Conservation (phyloP, 2,113 vertebrate genomes). For the Trichechus manatus region DNA sequence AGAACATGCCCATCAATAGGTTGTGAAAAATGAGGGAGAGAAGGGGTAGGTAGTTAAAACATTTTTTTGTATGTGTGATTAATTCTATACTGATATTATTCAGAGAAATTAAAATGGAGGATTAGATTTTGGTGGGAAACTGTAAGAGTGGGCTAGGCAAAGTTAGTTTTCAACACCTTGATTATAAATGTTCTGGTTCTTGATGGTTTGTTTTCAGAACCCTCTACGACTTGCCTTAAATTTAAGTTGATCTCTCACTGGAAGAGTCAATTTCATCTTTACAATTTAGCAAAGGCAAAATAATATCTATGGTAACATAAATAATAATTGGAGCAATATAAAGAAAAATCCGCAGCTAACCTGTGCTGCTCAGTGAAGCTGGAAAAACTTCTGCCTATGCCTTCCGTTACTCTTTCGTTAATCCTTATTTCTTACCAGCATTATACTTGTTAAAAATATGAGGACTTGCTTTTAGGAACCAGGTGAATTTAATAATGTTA, state of each 20-base stretch:
- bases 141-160: neutral
- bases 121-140: constrained; percentile 20
- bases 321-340: neutral
- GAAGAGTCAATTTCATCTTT: neutral
- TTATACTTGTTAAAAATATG: neutral
- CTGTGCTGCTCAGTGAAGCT: neutral
- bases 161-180: neutral
- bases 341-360: neutral
- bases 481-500: neutral
- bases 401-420: neutral
- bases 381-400: neutral
- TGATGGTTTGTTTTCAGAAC: neutral
- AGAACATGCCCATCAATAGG: neutral
- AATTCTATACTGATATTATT: neutral
- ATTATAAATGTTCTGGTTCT: neutral
- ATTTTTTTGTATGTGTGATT: neutral
- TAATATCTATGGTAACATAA: neutral
- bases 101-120: neutral
- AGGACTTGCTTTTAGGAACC: neutral
- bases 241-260: neutral
- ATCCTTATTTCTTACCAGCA: neutral
- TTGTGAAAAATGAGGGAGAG: neutral
- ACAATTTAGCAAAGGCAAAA: neutral
- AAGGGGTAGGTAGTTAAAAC: neutral
- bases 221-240: neutral